Base-by-base conservation (phyloP, 2,113 vertebrate species). In the Edolisoma coerulescens region DNA sequence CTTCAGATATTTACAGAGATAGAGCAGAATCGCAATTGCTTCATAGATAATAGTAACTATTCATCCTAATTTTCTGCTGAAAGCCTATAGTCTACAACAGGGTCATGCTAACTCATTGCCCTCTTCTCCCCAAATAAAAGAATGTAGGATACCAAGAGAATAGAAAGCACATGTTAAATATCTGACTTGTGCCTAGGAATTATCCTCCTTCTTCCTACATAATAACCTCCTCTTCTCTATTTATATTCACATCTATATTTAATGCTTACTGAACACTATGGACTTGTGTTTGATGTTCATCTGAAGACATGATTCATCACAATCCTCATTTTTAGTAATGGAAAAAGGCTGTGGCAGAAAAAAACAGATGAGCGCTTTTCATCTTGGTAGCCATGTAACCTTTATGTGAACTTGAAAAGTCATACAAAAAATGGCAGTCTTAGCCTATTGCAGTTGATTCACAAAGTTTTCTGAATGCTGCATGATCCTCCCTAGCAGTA, bases 221-320 rank as follows among this genome's bases (percentile, higher is more conserved):
- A 96, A 90, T 92, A 97, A 89, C 81, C 54, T 96, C 60, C 44
- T 75, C 60, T 94, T 96, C 79, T 87, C 88, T 96, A 76, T 95
- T 86, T 96, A 75, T 90, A 90, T 94, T 92, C 74, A 90, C 49
- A 91, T 87, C 94, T 87, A 90, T 84, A 93, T 95, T 95, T 95
- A 97, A 78, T 91, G 59, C 87, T 91, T 82, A 87, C 41, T 92
- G 96, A 97, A 96, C 91, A 95, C 77, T 93, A 73, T 74, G 93
- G 95, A 74, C 90, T 96, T 94, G 93, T 95, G 82, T 89, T 77
- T 95, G 89, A 94, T 85, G 93, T 96, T 93, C 96, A 90, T 89
- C 61, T 95, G 91, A 97, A 92, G 93, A 95, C 80, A 84, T 94
- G 94, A 97, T 96, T 96, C 80, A 96, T 95, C 95, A 90, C 84